phyloP scores from a whole-genome alignment of 2,113 vertebrate genomes.

The Clinocottus analis region DNA sequence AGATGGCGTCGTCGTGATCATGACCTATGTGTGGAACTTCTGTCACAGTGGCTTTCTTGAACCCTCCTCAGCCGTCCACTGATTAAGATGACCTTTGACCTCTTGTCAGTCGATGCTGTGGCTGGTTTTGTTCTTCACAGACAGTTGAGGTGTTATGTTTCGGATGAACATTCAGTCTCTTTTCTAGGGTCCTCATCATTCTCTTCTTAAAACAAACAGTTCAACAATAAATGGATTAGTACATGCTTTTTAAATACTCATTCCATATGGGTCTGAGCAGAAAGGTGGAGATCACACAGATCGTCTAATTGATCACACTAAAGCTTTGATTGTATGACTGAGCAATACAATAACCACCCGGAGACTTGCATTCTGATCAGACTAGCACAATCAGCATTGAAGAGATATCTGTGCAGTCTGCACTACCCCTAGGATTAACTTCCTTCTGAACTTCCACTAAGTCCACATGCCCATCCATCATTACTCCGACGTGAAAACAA shows the following conservation, averaged over 20 bases:
- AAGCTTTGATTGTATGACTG: background rate
- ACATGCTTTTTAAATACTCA: background rate
- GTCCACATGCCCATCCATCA: background rate
- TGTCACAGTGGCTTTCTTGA: background rate
- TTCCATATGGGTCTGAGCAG: background rate
- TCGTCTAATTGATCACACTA: background rate
- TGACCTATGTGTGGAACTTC: background rate
- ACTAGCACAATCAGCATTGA: background rate
- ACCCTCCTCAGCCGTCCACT: background rate
- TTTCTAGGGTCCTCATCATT: background rate
- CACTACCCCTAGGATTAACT: too few relatives aligned
- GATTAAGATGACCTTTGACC: background rate
- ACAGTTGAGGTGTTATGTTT: background rate
- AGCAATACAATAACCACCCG: background rate
- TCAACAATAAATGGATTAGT: background rate
- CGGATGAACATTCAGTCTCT: background rate
- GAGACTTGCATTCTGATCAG: background rate
- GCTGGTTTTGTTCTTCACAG: background rate
- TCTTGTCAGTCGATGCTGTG: background rate
- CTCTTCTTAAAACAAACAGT: background rate
- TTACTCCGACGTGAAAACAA: background rate
- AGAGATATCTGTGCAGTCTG: background rate
- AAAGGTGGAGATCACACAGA: background rate
- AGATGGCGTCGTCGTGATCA: background rate
- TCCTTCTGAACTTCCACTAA: background rate